Base-by-base conservation (phyloP, 1,140 invertebrate genomes). In the Leucophenga varia region DNA sequence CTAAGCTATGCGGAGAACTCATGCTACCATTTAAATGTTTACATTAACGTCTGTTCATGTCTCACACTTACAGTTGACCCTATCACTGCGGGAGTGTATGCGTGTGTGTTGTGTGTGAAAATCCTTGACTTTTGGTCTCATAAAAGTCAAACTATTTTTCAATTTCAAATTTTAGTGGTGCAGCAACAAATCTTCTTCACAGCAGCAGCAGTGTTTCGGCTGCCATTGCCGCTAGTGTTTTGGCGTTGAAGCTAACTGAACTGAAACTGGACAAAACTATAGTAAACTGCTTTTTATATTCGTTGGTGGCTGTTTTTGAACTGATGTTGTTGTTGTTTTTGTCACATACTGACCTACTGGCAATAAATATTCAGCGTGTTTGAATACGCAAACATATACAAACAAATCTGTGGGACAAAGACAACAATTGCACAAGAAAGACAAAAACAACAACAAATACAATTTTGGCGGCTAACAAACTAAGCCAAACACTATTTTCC, bases 131-230 rank as follows among this genome's bases (percentile, higher is more conserved):
- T 52, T 43, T 56, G 46, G 59, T 57, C 63, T 67, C 63, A 67
- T 67, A 67, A 67, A 67, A 67, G 63, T 67, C 64, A 51, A 67
- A 67, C 63, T 67, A 67, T 67, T 67, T 67, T 63, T 67, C 63
- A 67, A 67, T 67, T 67, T 67, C 63, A 67, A 67, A 67, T 67
- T 67, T 67, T 59, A 54, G 37, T 57, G 59, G 59, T 54, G 59
- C 63, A 67, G 43, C 63, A 40, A 67, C 63, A 67, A 67, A 67
- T 67, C 63, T 67, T 67, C 47, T 54, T 65, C 56, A 57, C 63
- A 52, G 59, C n/a, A n/a, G n/a, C n/a, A n/a, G n/a, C n/a, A n/a
- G n/a, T n/a, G n/a, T n/a, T n/a, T n/a, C n/a, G 45, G 47, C 34
- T 43, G 34, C 6, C 6, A 46, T 38, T 43, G 34, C 6, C 6